phyloP scores from a whole-genome alignment of 2,113 vertebrate species.

The Noturus placidus region DNA sequence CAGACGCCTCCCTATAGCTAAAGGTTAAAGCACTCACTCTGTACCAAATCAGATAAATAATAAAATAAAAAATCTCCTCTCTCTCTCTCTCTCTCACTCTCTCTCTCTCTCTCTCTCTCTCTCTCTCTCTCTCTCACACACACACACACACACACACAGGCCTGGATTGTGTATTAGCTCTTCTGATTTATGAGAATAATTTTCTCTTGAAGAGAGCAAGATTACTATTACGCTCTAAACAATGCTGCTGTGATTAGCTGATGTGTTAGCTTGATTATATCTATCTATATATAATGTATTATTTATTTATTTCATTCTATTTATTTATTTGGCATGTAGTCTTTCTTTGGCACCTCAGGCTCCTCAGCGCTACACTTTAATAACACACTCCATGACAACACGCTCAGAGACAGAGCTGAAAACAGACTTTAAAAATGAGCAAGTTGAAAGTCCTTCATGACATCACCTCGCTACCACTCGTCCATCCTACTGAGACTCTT shows the following conservation, averaged over 20 bases:
- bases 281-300: too few relatives aligned
- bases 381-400: background rate
- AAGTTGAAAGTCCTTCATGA: background rate
- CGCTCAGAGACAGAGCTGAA: background rate
- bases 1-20: slow-evolving; percentile 43
- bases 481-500: background rate
- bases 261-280: background rate
- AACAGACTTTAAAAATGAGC: slow-evolving; percentile 9
- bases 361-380: background rate
- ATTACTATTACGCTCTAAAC: too few relatives aligned
- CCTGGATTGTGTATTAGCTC: background rate
- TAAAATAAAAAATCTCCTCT: background rate
- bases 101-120: background rate
- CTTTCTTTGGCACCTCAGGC: background rate
- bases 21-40: slow-evolving; percentile 48
- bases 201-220: background rate
- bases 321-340: background rate
- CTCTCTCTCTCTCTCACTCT: too few relatives aligned
- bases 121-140: background rate
- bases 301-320: background rate
- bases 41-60: slow-evolving; percentile 50
- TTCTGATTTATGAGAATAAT: background rate
- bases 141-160: background rate
- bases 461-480: background rate
- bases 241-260: background rate